Base-by-base conservation (phyloP, 92 coral and sea anemone genomes). In the Chrysogorgia sp. region DNA sequence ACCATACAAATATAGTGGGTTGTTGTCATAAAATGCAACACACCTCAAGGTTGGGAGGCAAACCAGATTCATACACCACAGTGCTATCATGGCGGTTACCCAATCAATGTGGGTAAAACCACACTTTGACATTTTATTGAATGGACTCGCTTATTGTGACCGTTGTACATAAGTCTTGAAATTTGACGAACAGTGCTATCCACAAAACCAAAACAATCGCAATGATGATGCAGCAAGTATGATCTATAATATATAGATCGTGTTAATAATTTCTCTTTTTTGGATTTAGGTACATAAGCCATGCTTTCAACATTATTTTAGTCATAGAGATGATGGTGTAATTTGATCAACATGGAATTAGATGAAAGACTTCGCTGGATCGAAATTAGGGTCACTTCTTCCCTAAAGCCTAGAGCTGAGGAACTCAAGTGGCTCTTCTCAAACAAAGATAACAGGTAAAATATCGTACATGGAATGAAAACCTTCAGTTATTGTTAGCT, bases 311-410 rank as follows among this genome's bases (percentile, higher is more conserved):
- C 37, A 56, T 33, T 22, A 29, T 12, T 19, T 20, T 56, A 22
- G 65, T 48, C 26, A 20, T 15, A 34, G 10, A 26, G 23, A 21
- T 58, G 58, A 52, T 12, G 24, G n/a, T 15, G 50, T 53, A 49
- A 56, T 57, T 57, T 57, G 9, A 57, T 3, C 67, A 78, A 10
- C 15, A 94, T 94, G 98, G 98, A 94, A 87, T 71, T 94, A 65
- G 98, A 94, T 22, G 98, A 94, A 70, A 88, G 98, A 48, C 83
- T 94, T 22, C 78, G 97, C 9, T 94, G 98, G 98, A 91, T 94
- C 53, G 98, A 94, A 71, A 94, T 89, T 50, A 67, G 98, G 53
- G 98, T 94, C 48, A 92, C 98, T 5, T 94, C 98, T 3, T 94
- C 98, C 37, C 79, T 94, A 21, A 94, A 94, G 83, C 98, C 98